Evolutionary conservation across 2,113 vertebrate species (phyloP).

Genomic region (Pituophis catenifer): DNA sequence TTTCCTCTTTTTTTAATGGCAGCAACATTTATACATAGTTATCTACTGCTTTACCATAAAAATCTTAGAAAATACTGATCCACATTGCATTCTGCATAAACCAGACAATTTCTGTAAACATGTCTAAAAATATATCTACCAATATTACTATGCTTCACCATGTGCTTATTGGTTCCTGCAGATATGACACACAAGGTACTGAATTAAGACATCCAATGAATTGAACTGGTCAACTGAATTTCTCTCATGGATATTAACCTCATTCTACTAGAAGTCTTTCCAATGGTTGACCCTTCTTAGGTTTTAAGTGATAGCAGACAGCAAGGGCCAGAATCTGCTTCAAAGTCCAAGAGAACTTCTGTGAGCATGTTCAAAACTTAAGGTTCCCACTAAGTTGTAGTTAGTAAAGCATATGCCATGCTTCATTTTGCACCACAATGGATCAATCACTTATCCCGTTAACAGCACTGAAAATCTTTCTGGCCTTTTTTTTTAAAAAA

Average conservation of each 20-base stretch:
- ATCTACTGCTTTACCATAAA: neutral
- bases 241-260: neutral
- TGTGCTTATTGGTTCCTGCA: neutral
- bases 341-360: neutral
- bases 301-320: neutral
- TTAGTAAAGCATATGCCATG: neutral
- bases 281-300: neutral
- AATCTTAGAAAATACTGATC: neutral
- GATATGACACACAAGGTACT: neutral
- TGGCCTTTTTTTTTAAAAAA: neutral
- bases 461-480: neutral
- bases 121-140: neutral
- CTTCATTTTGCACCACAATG: neutral
- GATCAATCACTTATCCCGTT: neutral
- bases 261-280: neutral
- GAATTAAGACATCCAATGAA: neutral
- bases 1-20: neutral
- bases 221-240: neutral
- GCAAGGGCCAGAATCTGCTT: neutral
- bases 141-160: neutral
- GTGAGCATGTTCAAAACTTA: neutral
- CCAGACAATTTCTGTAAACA: neutral
- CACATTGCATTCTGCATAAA: neutral
- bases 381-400: neutral
- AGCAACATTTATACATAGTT: neutral